phyloP scores from a whole-genome alignment of 2,888 invertebrate species.

The Melolontha melolontha region DNA sequence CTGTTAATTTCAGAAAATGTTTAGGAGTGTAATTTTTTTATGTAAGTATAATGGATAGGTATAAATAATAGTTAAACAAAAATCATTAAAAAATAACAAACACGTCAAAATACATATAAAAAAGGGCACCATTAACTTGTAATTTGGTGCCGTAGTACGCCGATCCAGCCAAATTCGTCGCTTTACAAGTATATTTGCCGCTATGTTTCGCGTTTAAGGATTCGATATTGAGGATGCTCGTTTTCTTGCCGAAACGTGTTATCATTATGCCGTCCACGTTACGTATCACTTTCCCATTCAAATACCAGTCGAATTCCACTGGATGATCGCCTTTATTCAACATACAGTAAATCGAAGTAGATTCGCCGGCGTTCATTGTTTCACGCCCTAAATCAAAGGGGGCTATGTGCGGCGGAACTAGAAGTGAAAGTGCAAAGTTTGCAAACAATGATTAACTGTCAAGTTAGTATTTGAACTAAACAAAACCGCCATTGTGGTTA shows the following conservation, averaged over 20 bases:
- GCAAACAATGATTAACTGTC: no score
- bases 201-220: conserved; percentile 79
- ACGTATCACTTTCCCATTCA: conserved; percentile 61
- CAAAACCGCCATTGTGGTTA: no score
- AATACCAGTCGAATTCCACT: conserved; percentile 73
- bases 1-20: no score
- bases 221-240: conserved; percentile 74
- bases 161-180: conserved; percentile 76
- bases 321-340: conserved; percentile 80
- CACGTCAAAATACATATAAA: no score
- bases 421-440: neutral
- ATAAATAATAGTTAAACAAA: no score
- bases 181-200: conserved; percentile 81
- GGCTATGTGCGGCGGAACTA: conserved; percentile 68
- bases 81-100: no score
- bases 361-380: conserved; percentile 77
- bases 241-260: conserved; percentile 66
- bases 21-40: no score
- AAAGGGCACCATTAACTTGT: conserved; percentile 65
- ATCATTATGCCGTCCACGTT: conserved; percentile 69
- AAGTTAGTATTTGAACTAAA: no score
- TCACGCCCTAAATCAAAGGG: conserved; percentile 71
- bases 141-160: conserved; percentile 61
- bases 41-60: no score
- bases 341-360: conserved; percentile 73